phyloP scores from a whole-genome alignment of 2,113 vertebrate genomes.

The Canis aureus region DNA sequence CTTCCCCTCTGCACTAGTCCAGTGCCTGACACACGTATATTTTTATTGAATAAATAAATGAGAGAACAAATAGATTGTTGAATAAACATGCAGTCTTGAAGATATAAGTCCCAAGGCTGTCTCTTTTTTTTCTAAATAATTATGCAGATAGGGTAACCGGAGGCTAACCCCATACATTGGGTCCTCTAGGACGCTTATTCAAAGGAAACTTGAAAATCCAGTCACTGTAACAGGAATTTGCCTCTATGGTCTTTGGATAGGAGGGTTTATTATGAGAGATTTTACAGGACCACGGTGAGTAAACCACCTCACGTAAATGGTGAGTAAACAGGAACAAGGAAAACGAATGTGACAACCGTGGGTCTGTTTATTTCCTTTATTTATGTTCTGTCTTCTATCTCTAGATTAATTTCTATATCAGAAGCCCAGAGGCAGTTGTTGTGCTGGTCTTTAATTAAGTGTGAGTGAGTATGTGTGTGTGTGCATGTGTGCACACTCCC shows the following conservation, averaged over 20 bases:
- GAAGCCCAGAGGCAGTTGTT: not conserved
- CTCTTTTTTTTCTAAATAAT: not conserved
- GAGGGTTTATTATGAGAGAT: not conserved
- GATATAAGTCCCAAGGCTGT: not conserved
- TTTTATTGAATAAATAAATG: not conserved
- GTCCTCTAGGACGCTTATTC: not conserved
- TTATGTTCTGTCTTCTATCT: conserved; percentile 63
- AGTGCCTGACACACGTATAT: not conserved
- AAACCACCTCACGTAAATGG: conserved; percentile 1
- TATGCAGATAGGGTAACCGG: not conserved
- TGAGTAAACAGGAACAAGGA: conserved; percentile 41
- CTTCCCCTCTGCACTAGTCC: not conserved
- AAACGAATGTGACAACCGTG: conserved; percentile 3
- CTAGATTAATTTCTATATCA: conserved; percentile 68
- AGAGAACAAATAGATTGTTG: not conserved
- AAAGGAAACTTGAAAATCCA: not conserved
- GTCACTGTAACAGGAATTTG: not conserved
- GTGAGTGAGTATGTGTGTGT: not conserved
- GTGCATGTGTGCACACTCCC: not conserved
- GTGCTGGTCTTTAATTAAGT: conserved; percentile 44
- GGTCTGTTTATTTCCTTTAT: conserved; percentile 59
- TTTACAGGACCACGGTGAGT: not conserved
- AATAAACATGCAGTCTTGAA: not conserved
- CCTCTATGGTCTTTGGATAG: not conserved
- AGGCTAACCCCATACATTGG: not conserved